A percentile compares a stretch with the other conserved stretches of the same genome.
These are phyloP conservation scores for Brachyptera putata DNA, from an alignment of 2,888 invertebrate species.

Conservation along the genomic window DNA sequence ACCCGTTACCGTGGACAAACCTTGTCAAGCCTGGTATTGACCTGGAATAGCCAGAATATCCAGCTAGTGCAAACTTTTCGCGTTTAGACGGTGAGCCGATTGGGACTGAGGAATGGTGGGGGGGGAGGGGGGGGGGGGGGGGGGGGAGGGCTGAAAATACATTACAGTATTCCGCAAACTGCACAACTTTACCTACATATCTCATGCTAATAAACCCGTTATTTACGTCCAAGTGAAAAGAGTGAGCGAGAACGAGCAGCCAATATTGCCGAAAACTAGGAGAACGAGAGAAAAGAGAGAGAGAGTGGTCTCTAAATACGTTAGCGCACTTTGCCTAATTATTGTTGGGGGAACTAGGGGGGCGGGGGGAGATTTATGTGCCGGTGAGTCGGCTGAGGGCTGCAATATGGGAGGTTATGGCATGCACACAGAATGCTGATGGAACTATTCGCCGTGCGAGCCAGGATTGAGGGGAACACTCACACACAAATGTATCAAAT, in stretches of 20 bases:
- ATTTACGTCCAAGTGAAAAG: neutral
- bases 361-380: neutral
- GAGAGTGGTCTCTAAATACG: constrained; percentile 4
- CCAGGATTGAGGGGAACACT: too few relatives aligned
- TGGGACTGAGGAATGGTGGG: neutral
- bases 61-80: neutral
- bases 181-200: constrained; percentile 3
- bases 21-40: constrained; percentile 2
- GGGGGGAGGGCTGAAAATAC: neutral
- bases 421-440: too few relatives aligned
- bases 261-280: neutral
- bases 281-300: neutral
- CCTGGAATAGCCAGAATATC: too few relatives aligned
- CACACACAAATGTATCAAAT: too few relatives aligned
- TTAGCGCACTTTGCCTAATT: constrained; percentile 22
- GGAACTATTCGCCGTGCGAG: too few relatives aligned
- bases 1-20: too few relatives aligned
- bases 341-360: constrained; percentile 3
- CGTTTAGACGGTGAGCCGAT: neutral
- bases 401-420: too few relatives aligned
- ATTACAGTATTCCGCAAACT: neutral
- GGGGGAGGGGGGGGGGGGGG: neutral
- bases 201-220: neutral
- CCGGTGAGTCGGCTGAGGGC: too few relatives aligned
- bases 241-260: too few relatives aligned